Evolutionary conservation across 2,888 invertebrate genomes (phyloP).

Genomic region (Globia sparganii): DNA sequence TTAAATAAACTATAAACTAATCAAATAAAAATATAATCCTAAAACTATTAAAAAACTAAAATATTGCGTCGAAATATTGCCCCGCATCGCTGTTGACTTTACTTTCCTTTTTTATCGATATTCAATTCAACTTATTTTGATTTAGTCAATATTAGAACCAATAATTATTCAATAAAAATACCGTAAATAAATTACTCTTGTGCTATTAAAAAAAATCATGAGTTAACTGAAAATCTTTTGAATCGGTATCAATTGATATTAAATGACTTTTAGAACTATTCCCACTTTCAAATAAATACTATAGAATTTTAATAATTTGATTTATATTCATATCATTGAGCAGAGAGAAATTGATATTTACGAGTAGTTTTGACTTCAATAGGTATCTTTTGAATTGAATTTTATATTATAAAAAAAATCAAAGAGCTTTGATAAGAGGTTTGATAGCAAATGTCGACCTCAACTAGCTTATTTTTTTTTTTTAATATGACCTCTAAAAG

Average conservation of each 20-base stretch:
- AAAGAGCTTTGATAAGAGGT: background rate
- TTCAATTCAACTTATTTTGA: too few relatives aligned
- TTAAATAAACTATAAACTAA: too few relatives aligned
- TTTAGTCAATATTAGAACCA: too few relatives aligned
- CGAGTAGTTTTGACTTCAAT: background rate
- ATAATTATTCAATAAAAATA: slow-evolving; percentile 3
- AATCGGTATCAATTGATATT: slow-evolving; percentile 8
- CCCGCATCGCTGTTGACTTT: too few relatives aligned
- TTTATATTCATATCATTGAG: background rate
- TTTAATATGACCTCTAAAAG: background rate
- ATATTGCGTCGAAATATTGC: too few relatives aligned
- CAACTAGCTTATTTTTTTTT: background rate
- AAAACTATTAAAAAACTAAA: too few relatives aligned
- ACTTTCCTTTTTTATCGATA: too few relatives aligned
- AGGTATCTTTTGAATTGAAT: background rate
- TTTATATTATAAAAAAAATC: background rate
- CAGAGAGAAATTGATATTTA: background rate
- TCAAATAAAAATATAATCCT: too few relatives aligned
- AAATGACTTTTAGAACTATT: background rate
- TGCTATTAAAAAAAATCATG: background rate
- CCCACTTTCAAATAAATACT: background rate
- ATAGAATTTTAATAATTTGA: background rate
- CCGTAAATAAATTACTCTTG: background rate
- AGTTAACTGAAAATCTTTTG: background rate
- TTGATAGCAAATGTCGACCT: background rate